phyloP scores from a whole-genome alignment of 2,888 invertebrate species.

The Pachydiplax longipennis region DNA sequence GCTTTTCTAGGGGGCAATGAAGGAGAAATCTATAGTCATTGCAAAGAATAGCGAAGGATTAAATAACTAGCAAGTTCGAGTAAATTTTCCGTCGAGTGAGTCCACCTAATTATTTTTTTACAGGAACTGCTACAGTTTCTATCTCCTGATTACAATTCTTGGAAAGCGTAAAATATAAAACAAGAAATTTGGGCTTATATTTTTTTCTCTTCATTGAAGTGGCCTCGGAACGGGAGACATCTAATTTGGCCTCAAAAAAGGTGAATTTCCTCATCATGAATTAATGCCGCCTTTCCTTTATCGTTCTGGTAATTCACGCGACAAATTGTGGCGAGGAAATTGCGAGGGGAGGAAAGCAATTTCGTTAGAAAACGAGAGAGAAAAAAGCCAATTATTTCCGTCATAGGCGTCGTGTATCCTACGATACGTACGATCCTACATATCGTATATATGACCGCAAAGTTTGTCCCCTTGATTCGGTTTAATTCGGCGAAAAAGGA shows the following conservation, averaged over 20 bases:
- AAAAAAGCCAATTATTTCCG: conserved; percentile 41
- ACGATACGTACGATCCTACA: not conserved
- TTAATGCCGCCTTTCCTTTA: conserved; percentile 4
- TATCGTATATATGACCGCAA: not conserved
- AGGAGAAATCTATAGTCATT: too few relatives aligned
- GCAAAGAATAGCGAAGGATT: too few relatives aligned
- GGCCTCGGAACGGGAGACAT: not conserved
- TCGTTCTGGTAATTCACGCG: conserved; percentile 27
- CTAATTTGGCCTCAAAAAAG: not conserved
- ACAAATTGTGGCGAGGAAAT: conserved; percentile 32
- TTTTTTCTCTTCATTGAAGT: too few relatives aligned
- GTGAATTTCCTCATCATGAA: conserved; percentile 11
- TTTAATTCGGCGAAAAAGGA: not conserved
- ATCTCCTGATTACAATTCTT: too few relatives aligned
- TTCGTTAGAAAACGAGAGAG: conserved; percentile 13
- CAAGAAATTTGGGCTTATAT: too few relatives aligned
- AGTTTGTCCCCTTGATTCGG: not conserved
- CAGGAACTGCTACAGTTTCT: too few relatives aligned
- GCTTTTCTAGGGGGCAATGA: too few relatives aligned
- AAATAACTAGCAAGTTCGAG: too few relatives aligned
- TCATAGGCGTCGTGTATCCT: conserved; percentile 31
- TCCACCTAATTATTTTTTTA: too few relatives aligned
- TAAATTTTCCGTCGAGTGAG: too few relatives aligned
- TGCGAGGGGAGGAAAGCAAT: conserved; percentile 32
- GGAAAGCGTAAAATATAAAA: too few relatives aligned